phyloP scores from a whole-genome alignment of 2,113 vertebrate species.

The Pterocles burchelli region DNA sequence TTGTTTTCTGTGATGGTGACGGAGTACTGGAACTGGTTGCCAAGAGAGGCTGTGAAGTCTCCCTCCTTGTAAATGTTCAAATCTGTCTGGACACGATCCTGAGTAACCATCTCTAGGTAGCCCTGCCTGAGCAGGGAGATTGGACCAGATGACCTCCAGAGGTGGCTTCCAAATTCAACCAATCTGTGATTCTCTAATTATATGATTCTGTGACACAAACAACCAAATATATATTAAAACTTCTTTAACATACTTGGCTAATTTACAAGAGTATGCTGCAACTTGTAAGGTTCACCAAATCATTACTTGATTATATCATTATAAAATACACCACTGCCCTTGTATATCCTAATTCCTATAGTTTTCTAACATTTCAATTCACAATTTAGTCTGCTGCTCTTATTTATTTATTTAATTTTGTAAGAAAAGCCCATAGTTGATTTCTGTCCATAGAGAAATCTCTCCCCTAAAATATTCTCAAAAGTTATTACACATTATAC shows the following conservation, averaged over 20 bases:
- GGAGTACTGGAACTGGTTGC: background rate
- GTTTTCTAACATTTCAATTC: background rate
- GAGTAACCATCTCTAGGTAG: no score
- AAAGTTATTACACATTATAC: background rate
- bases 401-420: background rate
- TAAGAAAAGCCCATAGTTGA: background rate
- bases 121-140: no score
- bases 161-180: no score
- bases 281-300: background rate
- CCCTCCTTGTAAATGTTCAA: no score
- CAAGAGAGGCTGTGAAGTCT: background rate
- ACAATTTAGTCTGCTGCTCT: background rate
- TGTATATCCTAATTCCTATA: background rate
- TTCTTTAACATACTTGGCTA: background rate
- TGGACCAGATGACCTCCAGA: no score
- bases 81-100: no score
- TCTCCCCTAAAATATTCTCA: background rate
- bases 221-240: background rate
- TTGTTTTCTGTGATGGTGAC: no score
- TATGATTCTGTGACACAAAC: background rate
- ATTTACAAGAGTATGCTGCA: background rate
- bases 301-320: background rate
- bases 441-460: background rate
- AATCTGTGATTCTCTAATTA: background rate
- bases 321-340: background rate